These are phyloP conservation scores for Squalus acanthias DNA, from an alignment of 2,797 vertebrate genomes.

Conservation along the genomic window DNA sequence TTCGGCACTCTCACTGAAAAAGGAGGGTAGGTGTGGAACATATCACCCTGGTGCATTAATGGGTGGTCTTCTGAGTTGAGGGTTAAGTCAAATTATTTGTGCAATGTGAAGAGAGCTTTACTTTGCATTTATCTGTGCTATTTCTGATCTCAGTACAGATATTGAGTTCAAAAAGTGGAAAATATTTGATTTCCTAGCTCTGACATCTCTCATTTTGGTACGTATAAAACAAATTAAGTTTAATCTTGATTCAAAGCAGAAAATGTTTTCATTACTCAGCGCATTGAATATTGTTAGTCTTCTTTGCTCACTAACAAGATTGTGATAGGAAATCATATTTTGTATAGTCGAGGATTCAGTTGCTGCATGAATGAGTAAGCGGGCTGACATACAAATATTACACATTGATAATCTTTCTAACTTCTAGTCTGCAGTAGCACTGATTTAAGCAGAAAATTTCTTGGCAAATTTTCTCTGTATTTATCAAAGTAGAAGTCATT, in stretches of 20 bases:
- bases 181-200: not conserved
- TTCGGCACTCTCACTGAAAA: too few relatives aligned
- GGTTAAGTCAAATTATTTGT: too few relatives aligned
- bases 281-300: not conserved
- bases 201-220: not conserved
- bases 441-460: not conserved
- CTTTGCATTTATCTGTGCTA: not conserved
- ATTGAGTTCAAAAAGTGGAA: not conserved
- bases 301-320: not conserved
- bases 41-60: too few relatives aligned
- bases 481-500: not conserved
- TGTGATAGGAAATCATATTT: not conserved
- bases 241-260: not conserved
- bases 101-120: not conserved
- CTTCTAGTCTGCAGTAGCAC: not conserved
- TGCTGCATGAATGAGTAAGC: not conserved
- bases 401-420: not conserved
- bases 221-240: not conserved
- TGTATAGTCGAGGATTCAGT: not conserved
- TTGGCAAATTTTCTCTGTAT: not conserved
- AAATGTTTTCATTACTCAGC: not conserved
- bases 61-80: too few relatives aligned
- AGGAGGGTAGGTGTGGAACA: too few relatives aligned
- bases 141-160: not conserved
- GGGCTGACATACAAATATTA: not conserved